A percentile compares a stretch with the other conserved stretches of the same genome.
Conservation (phyloP, 2,797 vertebrate genomes). For the Sebastes kiyomatsui region DNA sequence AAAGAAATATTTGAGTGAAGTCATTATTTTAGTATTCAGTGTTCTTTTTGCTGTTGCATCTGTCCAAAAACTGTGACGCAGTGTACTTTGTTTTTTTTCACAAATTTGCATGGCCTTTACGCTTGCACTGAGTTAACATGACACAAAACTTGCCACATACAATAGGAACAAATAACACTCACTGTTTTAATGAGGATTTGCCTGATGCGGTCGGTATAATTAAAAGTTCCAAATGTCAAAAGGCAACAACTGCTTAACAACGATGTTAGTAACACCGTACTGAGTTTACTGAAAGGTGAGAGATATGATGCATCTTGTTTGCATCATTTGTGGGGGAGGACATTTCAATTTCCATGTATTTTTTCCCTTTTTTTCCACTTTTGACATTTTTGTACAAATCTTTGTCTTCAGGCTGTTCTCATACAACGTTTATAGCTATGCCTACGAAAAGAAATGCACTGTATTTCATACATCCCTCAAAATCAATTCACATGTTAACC, state of each 20-base stretch:
- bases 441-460: too few relatives aligned
- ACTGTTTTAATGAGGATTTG: neutral
- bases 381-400: neutral
- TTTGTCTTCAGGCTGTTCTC: neutral
- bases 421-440: too few relatives aligned
- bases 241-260: neutral
- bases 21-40: neutral
- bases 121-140: neutral
- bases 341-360: neutral
- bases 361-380: neutral
- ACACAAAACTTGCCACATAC: neutral
- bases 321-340: neutral
- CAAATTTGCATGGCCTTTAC: neutral
- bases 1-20: neutral
- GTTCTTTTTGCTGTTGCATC: neutral
- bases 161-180: neutral
- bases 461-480: too few relatives aligned
- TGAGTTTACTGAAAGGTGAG: neutral
- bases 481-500: too few relatives aligned
- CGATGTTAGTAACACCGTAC: neutral
- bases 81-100: neutral
- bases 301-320: neutral
- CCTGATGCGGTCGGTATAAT: neutral
- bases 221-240: slow-evolving; percentile 10
- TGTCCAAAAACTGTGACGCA: neutral